A percentile compares a stretch with the other conserved stretches of the same genome.
These are phyloP conservation scores for Mactra quadrangularis DNA, from an alignment of 1,140 invertebrate genomes.

Conservation along the genomic window DNA sequence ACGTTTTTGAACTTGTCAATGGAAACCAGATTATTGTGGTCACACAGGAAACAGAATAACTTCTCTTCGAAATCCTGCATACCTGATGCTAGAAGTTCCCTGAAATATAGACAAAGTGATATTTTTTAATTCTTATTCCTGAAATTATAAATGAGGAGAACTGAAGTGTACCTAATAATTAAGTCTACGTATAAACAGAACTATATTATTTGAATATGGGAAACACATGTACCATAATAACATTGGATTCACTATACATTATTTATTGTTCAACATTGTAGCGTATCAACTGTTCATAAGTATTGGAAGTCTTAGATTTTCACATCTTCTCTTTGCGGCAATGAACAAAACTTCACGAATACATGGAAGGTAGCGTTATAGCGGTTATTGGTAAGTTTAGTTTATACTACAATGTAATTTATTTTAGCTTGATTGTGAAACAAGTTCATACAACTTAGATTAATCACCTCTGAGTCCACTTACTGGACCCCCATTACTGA, in stretches of 20 bases:
- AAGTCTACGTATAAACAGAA: background rate
- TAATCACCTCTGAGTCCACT: no score
- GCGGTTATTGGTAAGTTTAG: no score
- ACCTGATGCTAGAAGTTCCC: conserved; percentile 31
- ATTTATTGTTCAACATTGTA: no score
- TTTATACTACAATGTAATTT: no score
- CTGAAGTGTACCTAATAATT: background rate
- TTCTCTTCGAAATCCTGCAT: conserved; percentile 88
- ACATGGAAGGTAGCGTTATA: no score
- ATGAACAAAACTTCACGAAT: no score
- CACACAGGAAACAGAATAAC: conserved; percentile 96
- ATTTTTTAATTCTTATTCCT: background rate
- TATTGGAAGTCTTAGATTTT: no score
- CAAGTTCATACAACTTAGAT: no score
- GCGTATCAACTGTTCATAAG: no score
- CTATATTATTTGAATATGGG: background rate
- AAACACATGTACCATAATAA: background rate
- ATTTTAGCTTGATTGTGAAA: no score
- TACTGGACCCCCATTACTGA: no score
- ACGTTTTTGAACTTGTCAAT: conserved; percentile 82
- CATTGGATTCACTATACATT: background rate
- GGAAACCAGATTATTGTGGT: conserved; percentile 87
- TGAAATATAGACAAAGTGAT: conserved; percentile 7
- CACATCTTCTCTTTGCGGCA: no score
- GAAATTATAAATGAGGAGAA: background rate